Evolutionary conservation across 2,888 invertebrate genomes (phyloP), one percentile per base, ranked within the genome.

Genomic region (Neoaliturus tenellus): DNA sequence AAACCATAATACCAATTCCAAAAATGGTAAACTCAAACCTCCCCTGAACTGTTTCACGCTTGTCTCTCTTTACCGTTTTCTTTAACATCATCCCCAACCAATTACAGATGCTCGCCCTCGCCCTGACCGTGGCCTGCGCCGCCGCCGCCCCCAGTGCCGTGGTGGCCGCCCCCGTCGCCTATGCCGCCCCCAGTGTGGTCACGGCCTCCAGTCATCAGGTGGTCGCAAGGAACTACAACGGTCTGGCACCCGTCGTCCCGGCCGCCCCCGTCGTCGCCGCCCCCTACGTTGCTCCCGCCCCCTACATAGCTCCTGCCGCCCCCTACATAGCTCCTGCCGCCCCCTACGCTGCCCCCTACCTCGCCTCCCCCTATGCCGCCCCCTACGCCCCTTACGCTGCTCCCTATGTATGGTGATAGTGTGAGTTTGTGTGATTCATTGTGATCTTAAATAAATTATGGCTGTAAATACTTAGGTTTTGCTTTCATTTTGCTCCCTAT

Each of bases 161-260:
- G 6, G 14, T 82, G 25, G 80, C 83, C 33, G 81, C 81, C 75
- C 81, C 81, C 67, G 20, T 71, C 17, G 83, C 78, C 58, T 80
- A 69, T 81, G 28, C 82, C 25, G 80, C 78, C 20, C 73, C 85
- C 81, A 28, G 25, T 48, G 80, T 81, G 39, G 51, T 58, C 35
- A 20, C 73, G 33, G 69, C 82, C 80, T 48, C 73, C 62, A 62
- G 81, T 20, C 14, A 75, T 17, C 41, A 81, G 48, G 51, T 81
- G 20, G 51, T 82, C 23, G 80, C 80, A 8, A 41, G 84, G 17
- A 81, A 81, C 51, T 82, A 81, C 80, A 83, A 85, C 75, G 85
- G 85, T 55, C 75, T 84, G 31, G 81, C 71, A 12, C 81, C 81
- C 20, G 69, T 80, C 17, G 80, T 82, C 80, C 62, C 81, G 20